Conservation (phyloP, 2,113 vertebrate genomes). For the Datnioides undecimradiatus region DNA sequence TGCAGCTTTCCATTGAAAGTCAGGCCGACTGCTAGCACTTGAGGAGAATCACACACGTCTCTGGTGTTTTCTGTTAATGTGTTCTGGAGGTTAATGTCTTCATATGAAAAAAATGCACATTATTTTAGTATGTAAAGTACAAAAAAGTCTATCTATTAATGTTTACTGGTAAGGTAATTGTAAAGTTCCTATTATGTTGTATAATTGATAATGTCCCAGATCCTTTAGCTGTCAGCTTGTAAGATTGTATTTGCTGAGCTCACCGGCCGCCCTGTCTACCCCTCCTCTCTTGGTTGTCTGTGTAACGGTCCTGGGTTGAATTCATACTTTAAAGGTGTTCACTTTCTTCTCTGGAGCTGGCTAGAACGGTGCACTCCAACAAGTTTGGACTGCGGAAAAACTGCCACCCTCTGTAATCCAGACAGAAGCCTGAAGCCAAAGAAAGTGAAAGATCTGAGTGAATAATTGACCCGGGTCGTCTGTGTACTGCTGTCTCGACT, state of each 20-base stretch:
- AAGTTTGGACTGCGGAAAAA: slow-evolving; percentile 5
- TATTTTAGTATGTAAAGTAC: slow-evolving; percentile 86
- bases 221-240: slow-evolving; percentile 77
- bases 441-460: slow-evolving; percentile 52
- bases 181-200: slow-evolving; percentile 83
- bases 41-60: slow-evolving; percentile 50
- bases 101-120: slow-evolving; percentile 77
- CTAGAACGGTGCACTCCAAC: not conserved
- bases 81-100: slow-evolving; percentile 53
- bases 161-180: slow-evolving; percentile 83
- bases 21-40: slow-evolving; percentile 72
- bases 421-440: slow-evolving; percentile 30
- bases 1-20: slow-evolving; percentile 41
- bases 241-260: slow-evolving; percentile 78
- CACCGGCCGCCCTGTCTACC: slow-evolving; percentile 57
- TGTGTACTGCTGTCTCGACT: slow-evolving; percentile 67
- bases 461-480: slow-evolving; percentile 41
- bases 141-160: slow-evolving; percentile 86
- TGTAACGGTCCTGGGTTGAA: slow-evolving; percentile 49
- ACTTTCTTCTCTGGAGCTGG: slow-evolving; percentile 15
- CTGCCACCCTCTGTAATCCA: slow-evolving; percentile 1
- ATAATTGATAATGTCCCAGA: slow-evolving; percentile 71
- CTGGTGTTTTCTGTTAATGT: slow-evolving; percentile 58
- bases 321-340: slow-evolving; percentile 37
- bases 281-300: slow-evolving; percentile 54